phyloP scores from a whole-genome alignment of 2,888 invertebrate species.

The Tubulanus polymorphus region DNA sequence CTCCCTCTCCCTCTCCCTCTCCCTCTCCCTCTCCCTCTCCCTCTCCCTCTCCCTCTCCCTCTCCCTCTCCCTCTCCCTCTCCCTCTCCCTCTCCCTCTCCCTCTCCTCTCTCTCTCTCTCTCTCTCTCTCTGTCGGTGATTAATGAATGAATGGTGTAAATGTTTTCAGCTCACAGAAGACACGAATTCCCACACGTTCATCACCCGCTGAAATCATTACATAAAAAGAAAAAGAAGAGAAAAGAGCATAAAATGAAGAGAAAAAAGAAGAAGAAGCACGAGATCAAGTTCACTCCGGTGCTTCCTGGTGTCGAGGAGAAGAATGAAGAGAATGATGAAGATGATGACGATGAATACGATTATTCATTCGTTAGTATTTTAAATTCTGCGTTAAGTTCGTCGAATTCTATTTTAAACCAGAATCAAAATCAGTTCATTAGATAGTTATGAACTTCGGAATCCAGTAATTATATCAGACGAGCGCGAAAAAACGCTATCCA shows the following conservation, averaged over 20 bases:
- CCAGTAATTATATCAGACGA: too few relatives aligned
- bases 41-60: not conserved
- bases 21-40: not conserved
- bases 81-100: not conserved
- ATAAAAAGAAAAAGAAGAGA: constrained; percentile 3
- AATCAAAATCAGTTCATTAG: too few relatives aligned
- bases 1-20: not conserved
- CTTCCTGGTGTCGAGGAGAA: constrained; percentile 26
- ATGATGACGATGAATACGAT: not conserved
- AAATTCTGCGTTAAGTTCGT: constrained; percentile 1
- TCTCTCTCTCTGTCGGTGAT: constrained; percentile 5
- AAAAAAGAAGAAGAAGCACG: constrained; percentile 29
- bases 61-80: not conserved
- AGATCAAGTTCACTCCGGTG: constrained; percentile 27
- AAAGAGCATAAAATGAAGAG: constrained; percentile 22
- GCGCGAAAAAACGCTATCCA: too few relatives aligned
- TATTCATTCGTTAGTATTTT: not conserved
- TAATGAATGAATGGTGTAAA: not conserved
- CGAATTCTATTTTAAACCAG: not conserved
- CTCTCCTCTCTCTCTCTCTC: not conserved
- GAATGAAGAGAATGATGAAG: constrained; percentile 18
- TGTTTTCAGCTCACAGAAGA: constrained; percentile 32
- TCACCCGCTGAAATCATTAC: constrained; percentile 36
- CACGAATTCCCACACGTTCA: constrained; percentile 41
- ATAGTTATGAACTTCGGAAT: too few relatives aligned